phyloP scores from a whole-genome alignment of 2,797 vertebrate genomes.

The Sarcoramphus papa region DNA sequence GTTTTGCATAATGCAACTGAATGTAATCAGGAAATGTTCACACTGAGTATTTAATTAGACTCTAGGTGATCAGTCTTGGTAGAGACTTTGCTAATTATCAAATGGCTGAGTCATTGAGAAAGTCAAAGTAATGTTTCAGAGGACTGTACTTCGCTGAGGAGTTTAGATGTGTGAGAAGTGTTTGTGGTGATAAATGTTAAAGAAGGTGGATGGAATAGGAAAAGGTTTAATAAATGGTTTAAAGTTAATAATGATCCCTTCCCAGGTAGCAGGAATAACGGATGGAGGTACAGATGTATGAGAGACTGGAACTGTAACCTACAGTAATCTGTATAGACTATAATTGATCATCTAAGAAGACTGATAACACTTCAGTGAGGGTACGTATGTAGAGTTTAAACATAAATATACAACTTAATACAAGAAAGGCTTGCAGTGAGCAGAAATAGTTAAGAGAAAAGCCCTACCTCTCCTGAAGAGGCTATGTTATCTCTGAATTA shows the following conservation, averaged over 20 bases:
- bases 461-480: background rate
- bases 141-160: background rate
- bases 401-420: background rate
- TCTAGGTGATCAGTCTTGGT: constrained; percentile 11
- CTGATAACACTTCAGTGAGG: background rate
- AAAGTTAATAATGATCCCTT: background rate
- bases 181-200: background rate
- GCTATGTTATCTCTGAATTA: background rate
- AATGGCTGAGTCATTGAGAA: constrained; percentile 5
- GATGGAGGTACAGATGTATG: background rate
- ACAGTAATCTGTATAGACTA: background rate
- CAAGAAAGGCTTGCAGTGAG: background rate
- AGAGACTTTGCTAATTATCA: constrained; percentile 30
- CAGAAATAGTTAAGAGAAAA: background rate
- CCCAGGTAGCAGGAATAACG: background rate
- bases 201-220: background rate
- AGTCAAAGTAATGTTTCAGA: background rate
- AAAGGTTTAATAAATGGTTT: background rate
- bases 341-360: background rate
- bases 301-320: background rate
- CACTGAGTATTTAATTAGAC: constrained; percentile 27
- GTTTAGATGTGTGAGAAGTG: background rate
- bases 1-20: constrained; percentile 6
- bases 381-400: background rate
- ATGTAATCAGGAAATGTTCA: constrained; percentile 18